Evolutionary conservation across 2,888 invertebrate species (phyloP).

Genomic region (Drosophila nigritarsus): DNA sequence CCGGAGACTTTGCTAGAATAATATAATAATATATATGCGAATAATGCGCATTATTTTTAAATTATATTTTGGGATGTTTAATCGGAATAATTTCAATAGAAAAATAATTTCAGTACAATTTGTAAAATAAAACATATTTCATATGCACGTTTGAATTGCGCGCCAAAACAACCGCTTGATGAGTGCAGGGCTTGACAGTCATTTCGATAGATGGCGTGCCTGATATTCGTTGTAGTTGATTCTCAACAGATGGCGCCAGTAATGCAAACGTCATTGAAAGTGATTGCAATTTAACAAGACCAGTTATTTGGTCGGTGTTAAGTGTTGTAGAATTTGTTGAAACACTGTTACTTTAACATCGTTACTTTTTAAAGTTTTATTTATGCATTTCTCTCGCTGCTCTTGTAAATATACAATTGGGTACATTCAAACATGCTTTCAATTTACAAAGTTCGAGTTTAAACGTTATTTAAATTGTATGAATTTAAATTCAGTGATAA

Average conservation of each 20-base stretch:
- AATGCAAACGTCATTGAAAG: not conserved
- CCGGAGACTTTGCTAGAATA: not conserved
- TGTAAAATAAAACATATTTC: not conserved
- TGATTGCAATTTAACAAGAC: not conserved
- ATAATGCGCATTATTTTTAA: not conserved
- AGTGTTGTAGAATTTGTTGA: not conserved
- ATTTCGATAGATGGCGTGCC: not conserved
- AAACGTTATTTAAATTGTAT: slow-evolving; percentile 69
- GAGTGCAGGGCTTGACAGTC: not conserved
- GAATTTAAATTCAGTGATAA: slow-evolving; percentile 75
- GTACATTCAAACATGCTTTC: slow-evolving; percentile 69
- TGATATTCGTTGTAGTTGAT: not conserved
- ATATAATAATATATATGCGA: too few relatives aligned
- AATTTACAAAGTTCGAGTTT: slow-evolving; percentile 67
- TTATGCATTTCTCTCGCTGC: slow-evolving; percentile 46
- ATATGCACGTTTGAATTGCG: slow-evolving; percentile 18
- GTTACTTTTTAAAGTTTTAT: slow-evolving; percentile 69
- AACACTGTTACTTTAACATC: slow-evolving; percentile 22
- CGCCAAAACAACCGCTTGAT: slow-evolving; percentile 21
- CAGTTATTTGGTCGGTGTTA: not conserved
- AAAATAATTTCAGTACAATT: not conserved
- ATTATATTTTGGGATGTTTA: not conserved
- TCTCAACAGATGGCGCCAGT: slow-evolving; percentile 20
- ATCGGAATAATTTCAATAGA: not conserved
- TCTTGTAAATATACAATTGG: slow-evolving; percentile 68